A percentile compares a stretch with the other conserved stretches of the same genome.
These are phyloP conservation scores for Anableps anableps DNA, from an alignment of 2,797 vertebrate genomes.

Conservation along the genomic window DNA sequence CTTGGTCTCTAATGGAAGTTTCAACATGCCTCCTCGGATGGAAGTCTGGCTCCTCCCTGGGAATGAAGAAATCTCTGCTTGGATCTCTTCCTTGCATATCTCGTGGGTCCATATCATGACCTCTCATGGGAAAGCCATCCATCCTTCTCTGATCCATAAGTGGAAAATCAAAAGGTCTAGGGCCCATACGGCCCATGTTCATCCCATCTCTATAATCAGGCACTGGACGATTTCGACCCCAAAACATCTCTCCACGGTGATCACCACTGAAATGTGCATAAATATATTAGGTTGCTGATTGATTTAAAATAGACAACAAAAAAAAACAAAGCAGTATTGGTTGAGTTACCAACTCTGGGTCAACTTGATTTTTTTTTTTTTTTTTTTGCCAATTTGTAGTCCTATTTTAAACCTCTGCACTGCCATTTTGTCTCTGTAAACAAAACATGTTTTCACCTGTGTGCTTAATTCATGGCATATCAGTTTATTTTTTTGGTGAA, in stretches of 20 bases:
- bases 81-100: slow-evolving; percentile 88
- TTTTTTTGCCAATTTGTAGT: not conserved
- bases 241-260: slow-evolving; percentile 93
- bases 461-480: not conserved
- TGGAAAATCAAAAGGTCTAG: slow-evolving; percentile 85
- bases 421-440: not conserved
- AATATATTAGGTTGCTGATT: slow-evolving; percentile 26
- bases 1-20: slow-evolving; percentile 70
- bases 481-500: not conserved
- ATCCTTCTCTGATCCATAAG: slow-evolving; percentile 90
- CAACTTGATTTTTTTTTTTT: not conserved
- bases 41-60: slow-evolving; percentile 75
- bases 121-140: slow-evolving; percentile 88
- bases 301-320: not conserved
- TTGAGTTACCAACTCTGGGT: not conserved
- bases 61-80: slow-evolving; percentile 79
- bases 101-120: slow-evolving; percentile 85
- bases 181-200: slow-evolving; percentile 85
- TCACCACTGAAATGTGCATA: slow-evolving; percentile 86
- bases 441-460: not conserved
- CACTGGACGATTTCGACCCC: slow-evolving; percentile 91
- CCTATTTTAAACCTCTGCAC: too few relatives aligned
- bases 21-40: slow-evolving; percentile 84
- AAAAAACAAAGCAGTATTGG: not conserved
- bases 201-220: slow-evolving; percentile 93